Percentiles rank a stretch among this genome's conserved stretches.
Evolutionary conservation across 1,140 invertebrate species (phyloP).

Genomic region (Drosophila cardini): DNA sequence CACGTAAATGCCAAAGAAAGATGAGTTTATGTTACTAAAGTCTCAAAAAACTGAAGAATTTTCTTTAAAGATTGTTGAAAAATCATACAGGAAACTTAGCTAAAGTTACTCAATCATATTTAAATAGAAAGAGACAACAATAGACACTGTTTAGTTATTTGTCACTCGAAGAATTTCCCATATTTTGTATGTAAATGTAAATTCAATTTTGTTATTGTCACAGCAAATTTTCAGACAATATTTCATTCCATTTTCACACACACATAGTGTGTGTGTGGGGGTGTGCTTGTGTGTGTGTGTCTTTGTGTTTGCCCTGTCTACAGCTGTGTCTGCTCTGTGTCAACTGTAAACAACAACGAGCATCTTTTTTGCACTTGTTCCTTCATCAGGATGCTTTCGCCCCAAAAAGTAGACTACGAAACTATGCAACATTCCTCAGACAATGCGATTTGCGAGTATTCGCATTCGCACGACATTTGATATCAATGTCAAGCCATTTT

Average conservation of each 20-base stretch:
- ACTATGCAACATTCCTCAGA: constrained; percentile 59
- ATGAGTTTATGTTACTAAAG: too few species aligned
- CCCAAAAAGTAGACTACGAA: constrained; percentile 63
- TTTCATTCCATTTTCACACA: constrained; percentile 32
- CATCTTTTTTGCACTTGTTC: constrained; percentile 16
- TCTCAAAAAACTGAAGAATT: too few species aligned
- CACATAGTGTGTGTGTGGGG: too few species aligned
- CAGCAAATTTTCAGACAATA: constrained; percentile 38
- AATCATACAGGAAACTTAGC: too few species aligned
- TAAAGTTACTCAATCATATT: too few species aligned
- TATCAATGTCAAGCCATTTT: constrained; percentile 79
- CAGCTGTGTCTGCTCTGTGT: constrained; percentile 79
- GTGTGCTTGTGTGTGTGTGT: constrained; percentile 17
- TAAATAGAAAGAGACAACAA: too few species aligned
- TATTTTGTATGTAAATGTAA: constrained; percentile 17
- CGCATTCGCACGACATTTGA: constrained; percentile 75
- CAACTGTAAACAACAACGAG: constrained; percentile 79
- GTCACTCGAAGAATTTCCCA: neutral
- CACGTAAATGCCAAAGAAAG: too few species aligned
- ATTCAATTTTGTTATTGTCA: constrained; percentile 51
- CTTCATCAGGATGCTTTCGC: constrained; percentile 24
- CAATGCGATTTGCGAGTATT: constrained; percentile 48
- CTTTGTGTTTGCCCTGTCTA: constrained; percentile 54
- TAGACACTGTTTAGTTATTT: too few species aligned
- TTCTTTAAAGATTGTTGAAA: too few species aligned